phyloP scores from a whole-genome alignment of 2,888 invertebrate species.

The Epsilonema sp. region DNA sequence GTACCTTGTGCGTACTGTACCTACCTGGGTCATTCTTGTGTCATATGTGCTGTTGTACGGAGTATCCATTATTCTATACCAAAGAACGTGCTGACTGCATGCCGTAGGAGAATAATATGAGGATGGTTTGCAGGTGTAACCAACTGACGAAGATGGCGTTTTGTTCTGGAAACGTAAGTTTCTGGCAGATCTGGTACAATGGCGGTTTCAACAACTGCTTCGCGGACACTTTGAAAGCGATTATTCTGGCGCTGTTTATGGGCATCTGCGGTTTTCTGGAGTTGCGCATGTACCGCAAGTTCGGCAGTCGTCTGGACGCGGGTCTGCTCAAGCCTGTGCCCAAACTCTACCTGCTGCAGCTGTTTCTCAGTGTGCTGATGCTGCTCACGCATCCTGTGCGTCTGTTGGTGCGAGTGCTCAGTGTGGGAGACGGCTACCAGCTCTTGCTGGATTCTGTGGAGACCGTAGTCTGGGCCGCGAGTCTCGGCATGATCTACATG shows the following conservation, averaged over 20 bases:
- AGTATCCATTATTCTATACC: no score
- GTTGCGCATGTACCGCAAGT: slow-evolving; percentile 4
- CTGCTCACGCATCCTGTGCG: neutral
- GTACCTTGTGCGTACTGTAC: no score
- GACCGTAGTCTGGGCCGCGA: slow-evolving; percentile 1
- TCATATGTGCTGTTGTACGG: no score
- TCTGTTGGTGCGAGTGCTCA: neutral
- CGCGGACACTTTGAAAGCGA: slow-evolving; percentile 2
- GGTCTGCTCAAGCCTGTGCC: neutral
- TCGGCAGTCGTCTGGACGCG: slow-evolving; percentile 3
- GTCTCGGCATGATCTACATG: neutral
- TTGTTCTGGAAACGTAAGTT: slow-evolving; percentile 3
- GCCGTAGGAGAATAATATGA: no score
- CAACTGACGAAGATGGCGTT: neutral
- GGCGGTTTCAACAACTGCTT: slow-evolving; percentile 7
- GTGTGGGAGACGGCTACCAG: neutral
- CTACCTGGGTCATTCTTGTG: no score
- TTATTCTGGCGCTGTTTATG: slow-evolving; percentile 1
- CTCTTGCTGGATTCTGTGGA: neutral
- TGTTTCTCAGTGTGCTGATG: neutral
- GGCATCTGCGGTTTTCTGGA: slow-evolving; percentile 4
- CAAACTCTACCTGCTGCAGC: slow-evolving; percentile 1
- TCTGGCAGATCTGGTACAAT: slow-evolving; percentile 3
- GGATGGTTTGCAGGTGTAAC: no score
- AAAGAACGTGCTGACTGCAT: no score